Evolutionary conservation across 30 jellyfish, hydroid and myxozoan species (phyloP).

Genomic region (Catostylus mosaicus): DNA sequence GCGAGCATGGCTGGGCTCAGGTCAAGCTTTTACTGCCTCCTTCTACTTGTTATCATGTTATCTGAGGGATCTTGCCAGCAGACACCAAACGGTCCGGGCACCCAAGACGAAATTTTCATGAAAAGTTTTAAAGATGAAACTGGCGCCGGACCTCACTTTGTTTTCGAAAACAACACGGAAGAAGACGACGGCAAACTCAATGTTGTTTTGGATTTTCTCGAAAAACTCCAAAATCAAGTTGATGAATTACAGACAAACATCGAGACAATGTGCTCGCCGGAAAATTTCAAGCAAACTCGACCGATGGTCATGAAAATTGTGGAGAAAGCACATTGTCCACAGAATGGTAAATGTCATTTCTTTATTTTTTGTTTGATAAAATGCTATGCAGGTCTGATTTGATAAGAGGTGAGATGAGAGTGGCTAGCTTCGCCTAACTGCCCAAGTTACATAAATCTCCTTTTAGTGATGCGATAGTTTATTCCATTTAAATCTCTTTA

Average conservation of each 20-base stretch:
- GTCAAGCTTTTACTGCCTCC: neutral
- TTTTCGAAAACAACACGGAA: neutral
- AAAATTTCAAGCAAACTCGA: neutral
- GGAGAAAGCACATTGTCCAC: conserved; percentile 23
- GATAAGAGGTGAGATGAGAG: no score
- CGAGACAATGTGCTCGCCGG: conserved; percentile 15
- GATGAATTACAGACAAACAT: conserved; percentile 10
- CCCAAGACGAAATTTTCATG: neutral
- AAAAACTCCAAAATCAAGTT: conserved; percentile 19
- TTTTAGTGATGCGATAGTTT: no score
- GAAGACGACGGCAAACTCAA: conserved; percentile 16
- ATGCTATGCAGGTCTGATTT: no score
- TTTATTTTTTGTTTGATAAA: no score
- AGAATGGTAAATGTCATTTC: conserved; percentile 5
- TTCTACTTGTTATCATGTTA: neutral
- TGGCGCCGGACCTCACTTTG: neutral
- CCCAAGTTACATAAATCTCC: no score
- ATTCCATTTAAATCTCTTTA: no score
- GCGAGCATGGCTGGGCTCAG: neutral
- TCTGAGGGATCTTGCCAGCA: neutral
- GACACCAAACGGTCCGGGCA: neutral
- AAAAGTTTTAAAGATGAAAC: neutral
- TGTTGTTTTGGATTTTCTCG: conserved; percentile 16
- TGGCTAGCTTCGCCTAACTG: no score
- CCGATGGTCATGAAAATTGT: conserved; percentile 16